phyloP scores from a whole-genome alignment of 53 echinoderm and acorn worm species.

The Paracentrotus lividus region DNA sequence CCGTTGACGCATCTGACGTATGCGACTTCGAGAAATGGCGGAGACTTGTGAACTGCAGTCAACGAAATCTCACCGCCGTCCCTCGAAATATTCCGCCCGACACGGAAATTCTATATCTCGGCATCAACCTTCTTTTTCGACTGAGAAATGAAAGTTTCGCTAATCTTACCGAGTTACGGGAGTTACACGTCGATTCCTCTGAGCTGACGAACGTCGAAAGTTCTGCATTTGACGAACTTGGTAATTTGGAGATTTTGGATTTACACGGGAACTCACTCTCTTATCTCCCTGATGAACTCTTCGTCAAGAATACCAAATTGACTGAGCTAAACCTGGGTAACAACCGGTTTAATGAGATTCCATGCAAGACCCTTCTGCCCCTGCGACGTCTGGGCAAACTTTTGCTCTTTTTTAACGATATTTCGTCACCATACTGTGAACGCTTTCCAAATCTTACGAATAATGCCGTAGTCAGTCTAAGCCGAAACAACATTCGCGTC shows the following conservation, averaged over 20 bases:
- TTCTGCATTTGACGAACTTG: background rate
- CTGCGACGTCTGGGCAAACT: conserved; percentile 8
- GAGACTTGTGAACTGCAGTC: conserved; percentile 52
- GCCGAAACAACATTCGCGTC: conserved; percentile 39
- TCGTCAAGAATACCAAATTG: background rate
- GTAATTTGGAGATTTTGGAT: conserved; percentile 26
- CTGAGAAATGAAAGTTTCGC: conserved; percentile 38
- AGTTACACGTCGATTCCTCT: conserved; percentile 30
- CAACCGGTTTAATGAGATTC: conserved; percentile 34
- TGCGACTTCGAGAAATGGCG: conserved; percentile 53
- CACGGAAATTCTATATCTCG: conserved; percentile 34
- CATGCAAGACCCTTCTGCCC: conserved; percentile 54
- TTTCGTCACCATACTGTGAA: conserved; percentile 36
- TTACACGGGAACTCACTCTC: conserved; percentile 22
- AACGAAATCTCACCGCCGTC: conserved; percentile 57
- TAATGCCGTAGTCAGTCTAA: conserved; percentile 30
- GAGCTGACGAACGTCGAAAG: conserved; percentile 1
- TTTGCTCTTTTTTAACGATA: conserved; percentile 21
- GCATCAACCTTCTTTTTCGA: background rate
- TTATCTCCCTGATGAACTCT: background rate
- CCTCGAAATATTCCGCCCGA: conserved; percentile 38
- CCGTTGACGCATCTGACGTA: background rate
- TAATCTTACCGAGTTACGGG: conserved; percentile 1
- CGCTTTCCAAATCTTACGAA: conserved; percentile 46
- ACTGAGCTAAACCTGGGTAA: conserved; percentile 24